Percentiles rank a stretch among this genome's conserved stretches.
Evolutionary conservation across 2,113 vertebrate genomes (phyloP).

Genomic region (Pseudopipra pipra): DNA sequence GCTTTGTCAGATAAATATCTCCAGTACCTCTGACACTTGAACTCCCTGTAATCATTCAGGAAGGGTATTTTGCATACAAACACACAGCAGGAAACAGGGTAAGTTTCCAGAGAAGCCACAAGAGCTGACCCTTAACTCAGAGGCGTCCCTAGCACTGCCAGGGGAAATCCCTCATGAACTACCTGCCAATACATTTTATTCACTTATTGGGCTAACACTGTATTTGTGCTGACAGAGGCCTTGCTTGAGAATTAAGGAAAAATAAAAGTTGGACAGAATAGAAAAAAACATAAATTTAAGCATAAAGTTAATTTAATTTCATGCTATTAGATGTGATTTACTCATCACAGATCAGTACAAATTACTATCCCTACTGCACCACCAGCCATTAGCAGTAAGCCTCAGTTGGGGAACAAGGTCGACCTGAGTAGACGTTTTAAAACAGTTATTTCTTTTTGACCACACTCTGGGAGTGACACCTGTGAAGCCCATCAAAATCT

Average conservation of each 20-base stretch:
- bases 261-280: background rate
- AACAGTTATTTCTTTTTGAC: background rate
- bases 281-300: background rate
- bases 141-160: background rate
- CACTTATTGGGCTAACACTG: background rate
- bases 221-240: background rate
- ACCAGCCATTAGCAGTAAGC: background rate
- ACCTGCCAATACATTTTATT: background rate
- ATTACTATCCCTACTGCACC: background rate
- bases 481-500: background rate
- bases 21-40: accelerated
- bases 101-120: background rate
- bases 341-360: background rate
- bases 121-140: background rate
- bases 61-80: background rate
- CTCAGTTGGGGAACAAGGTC: background rate
- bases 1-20: background rate
- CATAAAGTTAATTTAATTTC: background rate
- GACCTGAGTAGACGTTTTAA: background rate
- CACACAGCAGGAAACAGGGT: background rate
- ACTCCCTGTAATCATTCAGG: background rate
- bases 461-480: background rate
- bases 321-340: background rate
- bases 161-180: background rate
- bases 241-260: background rate